These are phyloP conservation scores for Clupea harengus DNA, from an alignment of 2,113 vertebrate species.

Conservation along the genomic window DNA sequence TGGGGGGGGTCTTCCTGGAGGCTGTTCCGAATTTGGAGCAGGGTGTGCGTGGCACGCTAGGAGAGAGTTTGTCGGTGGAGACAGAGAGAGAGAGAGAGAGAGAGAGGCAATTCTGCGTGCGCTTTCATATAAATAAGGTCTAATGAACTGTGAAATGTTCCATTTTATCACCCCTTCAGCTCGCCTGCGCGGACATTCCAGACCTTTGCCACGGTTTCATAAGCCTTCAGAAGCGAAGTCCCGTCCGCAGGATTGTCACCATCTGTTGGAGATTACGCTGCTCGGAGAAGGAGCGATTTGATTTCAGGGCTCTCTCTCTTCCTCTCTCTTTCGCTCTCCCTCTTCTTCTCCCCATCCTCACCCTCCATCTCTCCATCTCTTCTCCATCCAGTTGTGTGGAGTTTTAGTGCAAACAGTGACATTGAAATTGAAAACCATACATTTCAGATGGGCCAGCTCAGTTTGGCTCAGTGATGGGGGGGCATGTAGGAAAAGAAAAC, in stretches of 20 bases:
- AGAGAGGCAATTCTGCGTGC: slow-evolving; percentile 50
- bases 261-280: slow-evolving; percentile 71
- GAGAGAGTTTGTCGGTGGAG: slow-evolving; percentile 24
- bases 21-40: slow-evolving; percentile 38
- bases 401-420: slow-evolving; percentile 70
- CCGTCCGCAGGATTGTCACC: slow-evolving; percentile 56
- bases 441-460: slow-evolving; percentile 56
- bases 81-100: not conserved
- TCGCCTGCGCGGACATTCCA: slow-evolving; percentile 53
- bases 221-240: slow-evolving; percentile 62
- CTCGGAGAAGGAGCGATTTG: slow-evolving; percentile 61
- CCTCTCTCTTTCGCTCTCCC: not conserved
- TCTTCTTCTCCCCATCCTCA: not conserved
- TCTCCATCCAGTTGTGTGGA: slow-evolving; percentile 63
- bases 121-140: slow-evolving; percentile 60
- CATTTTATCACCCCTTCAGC: slow-evolving; percentile 57
- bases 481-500: slow-evolving; percentile 58
- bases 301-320: slow-evolving; percentile 48
- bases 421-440: slow-evolving; percentile 65
- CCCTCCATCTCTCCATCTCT: slow-evolving; percentile 35
- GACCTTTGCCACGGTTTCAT: slow-evolving; percentile 53
- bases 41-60: slow-evolving; percentile 10
- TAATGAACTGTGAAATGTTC: slow-evolving; percentile 63
- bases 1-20: not conserved
- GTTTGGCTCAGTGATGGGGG: not conserved